Percentiles rank a stretch among this genome's conserved stretches.
Conservation (phyloP, 2,888 invertebrate genomes). For the Ormyrus nitidulus region DNA sequence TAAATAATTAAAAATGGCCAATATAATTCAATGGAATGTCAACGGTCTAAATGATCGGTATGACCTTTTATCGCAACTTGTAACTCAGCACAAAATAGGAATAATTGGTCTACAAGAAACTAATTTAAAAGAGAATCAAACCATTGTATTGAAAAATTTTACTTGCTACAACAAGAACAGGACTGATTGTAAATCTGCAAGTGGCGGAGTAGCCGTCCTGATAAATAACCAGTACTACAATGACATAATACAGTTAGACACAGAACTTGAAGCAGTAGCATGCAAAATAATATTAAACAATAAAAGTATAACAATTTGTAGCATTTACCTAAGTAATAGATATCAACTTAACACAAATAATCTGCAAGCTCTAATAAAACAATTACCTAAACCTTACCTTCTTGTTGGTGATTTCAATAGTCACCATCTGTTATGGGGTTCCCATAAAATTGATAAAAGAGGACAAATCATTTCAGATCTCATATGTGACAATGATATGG, state of each 20-base stretch:
- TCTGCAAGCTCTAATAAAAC: not conserved
- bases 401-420: conserved; percentile 60
- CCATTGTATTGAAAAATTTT: conserved; percentile 32
- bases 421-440: conserved; percentile 57
- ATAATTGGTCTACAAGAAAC: conserved; percentile 59
- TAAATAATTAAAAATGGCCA: conserved; percentile 4
- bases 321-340: conserved; percentile 53
- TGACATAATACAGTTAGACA: conserved; percentile 35
- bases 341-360: not conserved
- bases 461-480: conserved; percentile 57
- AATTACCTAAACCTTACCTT: conserved; percentile 55
- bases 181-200: conserved; percentile 23
- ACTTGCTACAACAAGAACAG: conserved; percentile 16
- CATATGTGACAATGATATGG: conserved; percentile 47
- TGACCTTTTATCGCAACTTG: conserved; percentile 54
- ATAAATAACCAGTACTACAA: conserved; percentile 30
- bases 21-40: conserved; percentile 59
- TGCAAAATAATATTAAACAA: conserved; percentile 17
- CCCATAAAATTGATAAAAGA: conserved; percentile 50
- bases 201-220: conserved; percentile 45
- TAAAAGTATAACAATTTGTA: conserved; percentile 45
- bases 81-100: conserved; percentile 12
- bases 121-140: conserved; percentile 51
- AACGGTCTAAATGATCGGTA: conserved; percentile 51
- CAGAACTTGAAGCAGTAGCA: conserved; percentile 53